Percentiles rank a stretch among this genome's conserved stretches.
Conservation (phyloP, 2,888 invertebrate species). For the Allacma fusca region DNA sequence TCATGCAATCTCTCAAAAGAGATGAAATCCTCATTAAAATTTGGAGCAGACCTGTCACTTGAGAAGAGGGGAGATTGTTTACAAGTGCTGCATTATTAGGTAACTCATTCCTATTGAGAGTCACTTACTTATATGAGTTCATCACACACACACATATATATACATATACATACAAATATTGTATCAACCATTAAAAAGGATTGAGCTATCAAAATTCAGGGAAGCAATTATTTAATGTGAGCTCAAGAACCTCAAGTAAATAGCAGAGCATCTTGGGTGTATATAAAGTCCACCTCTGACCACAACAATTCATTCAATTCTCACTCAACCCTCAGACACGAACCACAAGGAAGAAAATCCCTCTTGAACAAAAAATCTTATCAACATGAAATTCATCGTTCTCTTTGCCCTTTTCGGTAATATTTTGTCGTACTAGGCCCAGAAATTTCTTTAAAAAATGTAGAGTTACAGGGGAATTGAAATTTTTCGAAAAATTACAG, state of each 20-base stretch:
- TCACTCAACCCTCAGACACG: neutral
- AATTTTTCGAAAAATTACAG: neutral
- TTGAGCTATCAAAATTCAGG: constrained; percentile 4
- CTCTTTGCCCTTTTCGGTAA: constrained; percentile 30
- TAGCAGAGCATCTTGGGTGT: constrained; percentile 3
- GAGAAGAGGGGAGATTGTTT: neutral
- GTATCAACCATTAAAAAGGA: too few species aligned
- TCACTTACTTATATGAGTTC: neutral
- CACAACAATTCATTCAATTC: constrained; percentile 27
- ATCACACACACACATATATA: neutral
- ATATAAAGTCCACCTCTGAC: constrained; percentile 27
- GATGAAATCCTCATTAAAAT: neutral
- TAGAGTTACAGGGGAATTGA: neutral
- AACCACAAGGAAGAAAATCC: neutral
- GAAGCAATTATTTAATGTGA: neutral
- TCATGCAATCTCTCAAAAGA: neutral
- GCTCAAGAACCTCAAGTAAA: neutral
- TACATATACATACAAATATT: too few species aligned
- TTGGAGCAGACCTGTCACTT: neutral
- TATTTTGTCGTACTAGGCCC: too few species aligned
- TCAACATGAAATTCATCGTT: constrained; percentile 35
- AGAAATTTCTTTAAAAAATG: too few species aligned
- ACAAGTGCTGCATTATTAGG: neutral
- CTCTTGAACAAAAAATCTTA: neutral
- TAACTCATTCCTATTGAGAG: neutral